phyloP scores from a whole-genome alignment of 2,888 invertebrate species.

The Tiliacea citrago region DNA sequence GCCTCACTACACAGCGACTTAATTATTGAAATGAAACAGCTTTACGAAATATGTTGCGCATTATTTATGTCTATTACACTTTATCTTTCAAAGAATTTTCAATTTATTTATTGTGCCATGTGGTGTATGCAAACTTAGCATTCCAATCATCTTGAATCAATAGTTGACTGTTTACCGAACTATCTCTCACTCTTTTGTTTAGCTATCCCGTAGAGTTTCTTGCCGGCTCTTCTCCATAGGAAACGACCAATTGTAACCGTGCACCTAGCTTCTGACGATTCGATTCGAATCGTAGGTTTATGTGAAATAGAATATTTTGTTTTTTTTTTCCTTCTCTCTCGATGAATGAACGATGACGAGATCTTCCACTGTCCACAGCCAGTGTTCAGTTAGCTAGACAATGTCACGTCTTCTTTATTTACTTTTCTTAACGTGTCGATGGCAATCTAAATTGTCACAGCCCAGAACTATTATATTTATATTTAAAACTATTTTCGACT shows the following conservation, averaged over 20 bases:
- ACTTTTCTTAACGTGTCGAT: too few species aligned
- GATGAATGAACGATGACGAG: background rate
- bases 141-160: background rate
- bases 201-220: background rate
- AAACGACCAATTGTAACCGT: too few species aligned
- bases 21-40: slow-evolving; percentile 47
- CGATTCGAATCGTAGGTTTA: too few species aligned
- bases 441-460: background rate
- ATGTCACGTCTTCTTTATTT: too few species aligned
- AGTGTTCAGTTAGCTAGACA: background rate
- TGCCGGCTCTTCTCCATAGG: too few species aligned
- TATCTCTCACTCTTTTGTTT: background rate
- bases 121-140: background rate
- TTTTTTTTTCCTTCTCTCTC: too few species aligned
- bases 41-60: slow-evolving; percentile 21
- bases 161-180: background rate
- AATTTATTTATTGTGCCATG: background rate
- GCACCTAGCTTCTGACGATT: too few species aligned
- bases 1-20: slow-evolving; percentile 34
- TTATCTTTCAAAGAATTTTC: background rate
- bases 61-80: slow-evolving; percentile 8
- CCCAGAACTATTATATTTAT: background rate
- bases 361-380: background rate
- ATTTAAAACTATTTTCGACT: too few species aligned
- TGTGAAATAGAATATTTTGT: too few species aligned